phyloP scores from a whole-genome alignment of 2,113 vertebrate genomes.

The Romanogobio albipinnatus region DNA sequence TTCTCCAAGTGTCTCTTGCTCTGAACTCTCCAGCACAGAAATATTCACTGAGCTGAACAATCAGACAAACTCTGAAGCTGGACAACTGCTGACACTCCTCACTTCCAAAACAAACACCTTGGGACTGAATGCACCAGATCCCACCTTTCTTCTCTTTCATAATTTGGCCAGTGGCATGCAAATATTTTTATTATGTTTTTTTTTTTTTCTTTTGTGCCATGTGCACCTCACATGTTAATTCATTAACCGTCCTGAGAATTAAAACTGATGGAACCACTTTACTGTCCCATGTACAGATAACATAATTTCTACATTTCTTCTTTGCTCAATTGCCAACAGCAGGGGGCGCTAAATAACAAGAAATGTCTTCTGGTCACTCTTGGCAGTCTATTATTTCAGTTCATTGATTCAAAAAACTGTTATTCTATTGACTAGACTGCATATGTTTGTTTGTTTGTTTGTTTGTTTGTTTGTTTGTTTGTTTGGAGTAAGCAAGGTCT shows the following conservation, averaged over 20 bases:
- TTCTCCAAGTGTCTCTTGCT: background rate
- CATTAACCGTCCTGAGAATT: background rate
- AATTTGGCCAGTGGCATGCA: no score
- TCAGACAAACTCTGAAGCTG: background rate
- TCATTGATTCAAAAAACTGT: background rate
- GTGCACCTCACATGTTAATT: background rate
- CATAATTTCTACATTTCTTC: background rate
- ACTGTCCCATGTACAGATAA: background rate
- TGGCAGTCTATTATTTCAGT: background rate
- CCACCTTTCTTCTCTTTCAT: background rate
- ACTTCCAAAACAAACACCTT: background rate
- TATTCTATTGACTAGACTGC: background rate
- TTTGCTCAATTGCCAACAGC: background rate
- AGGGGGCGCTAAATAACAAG: constrained; percentile 5
- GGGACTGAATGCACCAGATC: background rate
- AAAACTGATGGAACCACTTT: background rate
- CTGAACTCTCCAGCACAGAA: background rate
- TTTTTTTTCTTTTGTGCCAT: background rate
- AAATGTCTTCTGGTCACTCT: background rate
- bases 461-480: no score
- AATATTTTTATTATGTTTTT: background rate
- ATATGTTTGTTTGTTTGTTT: background rate
- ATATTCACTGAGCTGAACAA: background rate
- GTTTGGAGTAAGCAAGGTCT: no score
- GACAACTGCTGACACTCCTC: constrained; percentile 17